Conservation (phyloP, 2,797 vertebrate species). For the Phoebastria nigripes region DNA sequence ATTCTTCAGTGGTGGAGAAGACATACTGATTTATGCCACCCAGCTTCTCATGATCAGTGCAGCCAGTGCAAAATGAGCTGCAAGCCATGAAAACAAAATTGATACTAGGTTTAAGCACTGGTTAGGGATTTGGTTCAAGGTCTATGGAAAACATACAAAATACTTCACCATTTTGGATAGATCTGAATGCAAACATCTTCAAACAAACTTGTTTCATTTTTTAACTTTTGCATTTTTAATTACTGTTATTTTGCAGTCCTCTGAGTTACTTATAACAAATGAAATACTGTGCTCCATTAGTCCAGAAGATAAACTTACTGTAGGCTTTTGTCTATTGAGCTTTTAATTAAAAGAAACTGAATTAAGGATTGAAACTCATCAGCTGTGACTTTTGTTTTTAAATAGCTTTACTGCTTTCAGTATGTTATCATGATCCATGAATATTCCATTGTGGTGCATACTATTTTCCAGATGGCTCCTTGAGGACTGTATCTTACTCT, state of each 20-base stretch:
- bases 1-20: background rate
- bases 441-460: background rate
- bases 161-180: background rate
- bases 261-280: constrained; percentile 21
- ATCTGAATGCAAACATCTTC: background rate
- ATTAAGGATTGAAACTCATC: constrained; percentile 41
- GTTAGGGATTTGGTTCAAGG: background rate
- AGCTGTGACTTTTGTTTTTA: constrained; percentile 32
- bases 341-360: constrained; percentile 62
- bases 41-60: background rate
- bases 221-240: background rate
- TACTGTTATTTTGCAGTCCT: background rate
- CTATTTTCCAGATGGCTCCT: background rate
- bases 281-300: constrained; percentile 46
- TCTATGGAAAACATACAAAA: background rate
- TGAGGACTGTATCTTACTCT: background rate
- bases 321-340: constrained; percentile 34
- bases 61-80: background rate
- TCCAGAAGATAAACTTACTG: constrained; percentile 49
- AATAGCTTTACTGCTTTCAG: constrained; percentile 22
- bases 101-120: background rate
- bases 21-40: background rate
- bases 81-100: background rate
- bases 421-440: constrained; percentile 11
- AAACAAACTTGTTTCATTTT: background rate